phyloP scores from a whole-genome alignment of 2,797 vertebrate species.

The Manis pentadactyla region DNA sequence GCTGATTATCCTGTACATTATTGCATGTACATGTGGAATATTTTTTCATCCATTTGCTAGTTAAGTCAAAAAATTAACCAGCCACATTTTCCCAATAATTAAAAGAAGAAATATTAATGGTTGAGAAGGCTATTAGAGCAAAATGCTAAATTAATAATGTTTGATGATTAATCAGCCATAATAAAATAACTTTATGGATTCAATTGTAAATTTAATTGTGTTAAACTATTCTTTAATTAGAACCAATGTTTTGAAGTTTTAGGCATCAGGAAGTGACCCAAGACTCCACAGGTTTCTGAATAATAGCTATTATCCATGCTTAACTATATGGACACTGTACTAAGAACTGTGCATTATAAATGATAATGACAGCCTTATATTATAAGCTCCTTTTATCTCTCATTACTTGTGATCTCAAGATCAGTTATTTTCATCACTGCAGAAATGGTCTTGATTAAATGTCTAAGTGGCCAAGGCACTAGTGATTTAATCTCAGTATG shows the following conservation, averaged over 20 bases:
- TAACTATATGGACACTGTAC: neutral
- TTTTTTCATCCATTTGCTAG: neutral
- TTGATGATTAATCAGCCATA: slow-evolving; percentile 27
- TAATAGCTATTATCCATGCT: neutral
- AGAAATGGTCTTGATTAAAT: slow-evolving; percentile 58
- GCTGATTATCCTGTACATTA: neutral
- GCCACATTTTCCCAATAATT: neutral
- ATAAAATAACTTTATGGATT: neutral
- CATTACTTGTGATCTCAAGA: slow-evolving; percentile 50
- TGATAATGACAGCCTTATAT: slow-evolving; percentile 17
- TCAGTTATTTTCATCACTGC: slow-evolving; percentile 40
- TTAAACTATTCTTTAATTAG: slow-evolving; percentile 27
- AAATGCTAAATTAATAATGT: slow-evolving; percentile 28
- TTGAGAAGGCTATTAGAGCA: neutral
- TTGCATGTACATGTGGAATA: neutral
- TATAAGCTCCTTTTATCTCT: neutral
- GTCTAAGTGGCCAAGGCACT: neutral
- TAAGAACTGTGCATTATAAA: slow-evolving; percentile 4
- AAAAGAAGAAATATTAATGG: slow-evolving; percentile 1
- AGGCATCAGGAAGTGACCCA: neutral
- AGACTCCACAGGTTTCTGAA: neutral
- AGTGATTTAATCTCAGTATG: slow-evolving; percentile 48
- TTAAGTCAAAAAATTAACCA: slow-evolving; percentile 13
- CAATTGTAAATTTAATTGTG: neutral
- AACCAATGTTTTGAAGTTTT: slow-evolving; percentile 26